Conservation (phyloP, 2,888 invertebrate genomes). For the Drosophila emarginata region DNA sequence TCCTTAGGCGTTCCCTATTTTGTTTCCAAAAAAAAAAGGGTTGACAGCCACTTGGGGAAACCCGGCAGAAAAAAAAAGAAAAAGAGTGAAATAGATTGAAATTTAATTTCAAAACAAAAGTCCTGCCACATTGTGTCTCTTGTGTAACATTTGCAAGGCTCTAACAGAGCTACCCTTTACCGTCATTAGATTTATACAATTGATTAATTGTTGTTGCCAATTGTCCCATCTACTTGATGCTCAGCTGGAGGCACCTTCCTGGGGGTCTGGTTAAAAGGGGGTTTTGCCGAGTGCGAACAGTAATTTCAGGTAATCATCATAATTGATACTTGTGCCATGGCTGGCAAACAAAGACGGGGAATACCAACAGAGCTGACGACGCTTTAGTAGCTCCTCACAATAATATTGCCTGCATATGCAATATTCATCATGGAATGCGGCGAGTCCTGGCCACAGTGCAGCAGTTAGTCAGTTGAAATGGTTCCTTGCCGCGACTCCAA, state of each 20-base stretch:
- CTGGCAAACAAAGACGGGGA: conserved; percentile 30
- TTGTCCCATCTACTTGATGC: conserved; percentile 12
- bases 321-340: conserved; percentile 58
- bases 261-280: too few species aligned
- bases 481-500: neutral
- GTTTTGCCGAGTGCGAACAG: conserved; percentile 23
- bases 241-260: conserved; percentile 5
- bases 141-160: conserved; percentile 62
- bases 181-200: conserved; percentile 44
- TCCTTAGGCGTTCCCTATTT: neutral
- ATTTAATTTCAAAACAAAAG: conserved; percentile 66
- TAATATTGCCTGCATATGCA: conserved; percentile 7
- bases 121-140: conserved; percentile 48
- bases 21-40: conserved; percentile 54
- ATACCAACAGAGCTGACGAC: conserved; percentile 10
- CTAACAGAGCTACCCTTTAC: conserved; percentile 30
- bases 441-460: neutral
- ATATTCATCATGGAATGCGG: neutral
- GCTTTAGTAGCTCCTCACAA: conserved; percentile 1
- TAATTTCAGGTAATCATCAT: conserved; percentile 64
- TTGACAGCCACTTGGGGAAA: conserved; percentile 71
- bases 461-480: neutral
- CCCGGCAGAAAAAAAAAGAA: conserved; percentile 11
- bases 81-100: conserved; percentile 67
- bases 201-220: conserved; percentile 43